phyloP scores from a whole-genome alignment of 1,140 invertebrate species.

The Streblospio benedicti region DNA sequence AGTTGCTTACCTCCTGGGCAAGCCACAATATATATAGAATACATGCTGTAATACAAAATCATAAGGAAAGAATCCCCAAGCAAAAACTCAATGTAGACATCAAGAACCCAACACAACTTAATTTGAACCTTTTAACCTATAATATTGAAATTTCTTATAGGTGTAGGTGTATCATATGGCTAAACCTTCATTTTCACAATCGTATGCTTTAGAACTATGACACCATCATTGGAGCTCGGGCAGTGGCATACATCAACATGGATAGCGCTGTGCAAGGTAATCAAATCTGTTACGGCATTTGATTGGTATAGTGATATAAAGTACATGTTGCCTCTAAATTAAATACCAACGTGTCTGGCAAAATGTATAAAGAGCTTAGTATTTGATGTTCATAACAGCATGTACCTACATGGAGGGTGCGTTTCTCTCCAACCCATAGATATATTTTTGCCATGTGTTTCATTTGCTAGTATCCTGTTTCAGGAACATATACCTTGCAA shows the following conservation, averaged over 20 bases:
- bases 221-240: constrained; percentile 32
- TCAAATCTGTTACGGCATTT: background rate
- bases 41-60: background rate
- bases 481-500: constrained; percentile 23
- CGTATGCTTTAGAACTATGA: constrained; percentile 30
- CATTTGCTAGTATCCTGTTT: background rate
- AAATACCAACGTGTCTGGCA: no score
- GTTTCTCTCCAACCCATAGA: no score
- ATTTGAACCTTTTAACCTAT: no score
- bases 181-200: background rate
- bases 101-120: no score
- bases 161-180: background rate
- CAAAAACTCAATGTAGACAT: no score
- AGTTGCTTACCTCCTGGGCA: background rate
- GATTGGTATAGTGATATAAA: background rate
- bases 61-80: no score
- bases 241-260: constrained; percentile 41
- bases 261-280: constrained; percentile 31
- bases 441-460: no score
- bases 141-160: no score
- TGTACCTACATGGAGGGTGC: no score
- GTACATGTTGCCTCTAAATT: no score
- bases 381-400: no score
- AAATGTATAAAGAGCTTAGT: no score
- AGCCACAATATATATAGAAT: background rate